Base-by-base conservation (phyloP, 2,797 vertebrate species). In the Spinus olivaceus region DNA sequence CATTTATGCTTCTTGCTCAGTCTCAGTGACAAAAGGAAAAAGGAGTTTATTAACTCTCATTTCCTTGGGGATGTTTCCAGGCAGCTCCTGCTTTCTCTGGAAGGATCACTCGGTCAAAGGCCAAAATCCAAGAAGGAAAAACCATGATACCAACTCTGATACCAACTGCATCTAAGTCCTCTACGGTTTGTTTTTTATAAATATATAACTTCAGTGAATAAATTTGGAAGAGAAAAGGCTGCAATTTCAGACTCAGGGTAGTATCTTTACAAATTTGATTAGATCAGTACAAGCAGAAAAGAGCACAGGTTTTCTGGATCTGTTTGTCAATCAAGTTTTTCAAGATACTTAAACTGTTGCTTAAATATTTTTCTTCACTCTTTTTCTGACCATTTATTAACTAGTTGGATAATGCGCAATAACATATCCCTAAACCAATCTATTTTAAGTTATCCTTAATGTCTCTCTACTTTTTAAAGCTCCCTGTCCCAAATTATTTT, bases 51-150 rank as follows among this genome's bases (percentile, higher is more conserved):
- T 92, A 64, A 92, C 37, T 90, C 19, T 86, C 53, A 28, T 87
- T 74, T 92, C 65, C 84, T 64, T 84, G 82, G 86, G 86, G 28
- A 19, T 92, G 21, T 86, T 95, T 83, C 54, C 92, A 98, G 98
- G 76, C 63, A 84, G 20, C 88, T 94, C 79, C 96, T 84, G 76
- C 88, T 90, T 83, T 32, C 80, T 90, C 95, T 15, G 90, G 80
- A 33, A 97, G 97, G 61, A 94, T 98, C 66, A 98, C 98, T 70
- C 97, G 97, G 50, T 98, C 98, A 28, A 97, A 96, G 82, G 74
- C 96, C 59, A 98, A 95, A 94, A 95, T 88, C 4, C 97, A 97
- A 56, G 63, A 93, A 78, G 96, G 95, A 44, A 97, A 96, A 70
- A 16, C 24, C 16, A 19, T 23, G 39, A 83, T 89, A 57, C 86